A percentile compares a stretch with the other conserved stretches of the same genome.
phyloP scores from a whole-genome alignment of 2,797 vertebrate genomes.

The Macrochelys suwanniensis region DNA sequence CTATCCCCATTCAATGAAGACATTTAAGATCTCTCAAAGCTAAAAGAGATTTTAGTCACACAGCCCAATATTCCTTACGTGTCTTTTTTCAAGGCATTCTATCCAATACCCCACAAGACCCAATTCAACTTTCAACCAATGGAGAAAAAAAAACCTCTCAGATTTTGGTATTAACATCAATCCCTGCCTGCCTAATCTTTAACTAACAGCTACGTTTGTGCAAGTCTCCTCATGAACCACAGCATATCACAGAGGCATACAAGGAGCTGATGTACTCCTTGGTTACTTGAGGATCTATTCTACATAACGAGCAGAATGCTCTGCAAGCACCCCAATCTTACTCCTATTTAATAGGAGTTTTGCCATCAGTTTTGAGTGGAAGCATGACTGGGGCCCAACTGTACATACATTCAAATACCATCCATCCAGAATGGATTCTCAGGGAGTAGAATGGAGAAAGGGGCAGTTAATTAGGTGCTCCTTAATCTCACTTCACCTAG shows the following conservation, averaged over 20 bases:
- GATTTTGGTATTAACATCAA: rapidly evolving
- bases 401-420: neutral
- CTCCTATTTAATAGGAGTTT: neutral
- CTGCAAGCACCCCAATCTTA: neutral
- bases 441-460: neutral
- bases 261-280: neutral
- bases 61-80: neutral
- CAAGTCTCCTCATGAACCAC: rapidly evolving
- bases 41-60: neutral
- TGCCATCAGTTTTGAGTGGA: neutral
- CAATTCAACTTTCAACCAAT: rapidly evolving
- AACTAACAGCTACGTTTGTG: neutral
- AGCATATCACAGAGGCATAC: neutral
- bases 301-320: rapidly evolving
- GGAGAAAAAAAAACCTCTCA: neutral
- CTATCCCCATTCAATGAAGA: neutral
- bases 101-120: too few species aligned
- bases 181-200: neutral
- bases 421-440: rapidly evolving
- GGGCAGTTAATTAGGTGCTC: neutral
- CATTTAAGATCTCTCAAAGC: neutral
- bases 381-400: neutral
- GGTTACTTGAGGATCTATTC: neutral
- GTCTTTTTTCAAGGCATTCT: neutral
- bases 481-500: neutral